phyloP scores from a whole-genome alignment of 2,888 invertebrate species.

The Kryphioiulus occultus region DNA sequence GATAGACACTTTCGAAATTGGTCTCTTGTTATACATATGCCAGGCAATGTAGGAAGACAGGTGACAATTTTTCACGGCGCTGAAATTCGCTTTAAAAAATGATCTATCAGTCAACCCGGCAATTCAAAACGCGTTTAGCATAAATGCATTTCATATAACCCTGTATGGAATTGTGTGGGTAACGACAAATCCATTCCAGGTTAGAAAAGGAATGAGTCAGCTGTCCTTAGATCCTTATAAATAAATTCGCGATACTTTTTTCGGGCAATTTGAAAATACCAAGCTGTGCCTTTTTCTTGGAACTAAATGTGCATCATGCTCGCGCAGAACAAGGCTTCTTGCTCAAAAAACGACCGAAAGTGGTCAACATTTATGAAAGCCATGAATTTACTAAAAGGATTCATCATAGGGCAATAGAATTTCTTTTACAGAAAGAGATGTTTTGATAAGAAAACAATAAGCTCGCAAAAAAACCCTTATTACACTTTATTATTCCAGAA shows the following conservation, averaged over 20 bases:
- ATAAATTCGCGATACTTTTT: background rate
- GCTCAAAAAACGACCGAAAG: constrained; percentile 1
- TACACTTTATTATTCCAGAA: background rate
- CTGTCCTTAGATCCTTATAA: background rate
- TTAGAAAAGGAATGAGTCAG: constrained; percentile 1
- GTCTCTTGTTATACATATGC: constrained; percentile 7
- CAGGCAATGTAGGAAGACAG: constrained; percentile 25
- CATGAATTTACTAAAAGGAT: background rate
- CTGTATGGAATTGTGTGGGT: constrained; percentile 24
- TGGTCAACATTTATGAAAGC: constrained; percentile 24
- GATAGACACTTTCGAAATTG: constrained; percentile 11
- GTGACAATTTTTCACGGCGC: background rate
- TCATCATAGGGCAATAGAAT: constrained; percentile 12
- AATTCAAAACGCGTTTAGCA: background rate
- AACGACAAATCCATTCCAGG: constrained; percentile 12
- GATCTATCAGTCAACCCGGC: background rate
- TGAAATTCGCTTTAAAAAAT: background rate
- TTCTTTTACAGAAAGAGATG: background rate
- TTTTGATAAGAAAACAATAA: constrained; percentile 32
- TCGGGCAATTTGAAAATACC: background rate
- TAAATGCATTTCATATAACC: background rate
- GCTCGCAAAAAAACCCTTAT: constrained; percentile 6
- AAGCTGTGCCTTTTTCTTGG: constrained; percentile 28
- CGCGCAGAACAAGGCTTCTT: background rate
- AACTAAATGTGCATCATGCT: background rate